phyloP scores from a whole-genome alignment of 1,140 invertebrate genomes.

The Drosophila nigromelanica region DNA sequence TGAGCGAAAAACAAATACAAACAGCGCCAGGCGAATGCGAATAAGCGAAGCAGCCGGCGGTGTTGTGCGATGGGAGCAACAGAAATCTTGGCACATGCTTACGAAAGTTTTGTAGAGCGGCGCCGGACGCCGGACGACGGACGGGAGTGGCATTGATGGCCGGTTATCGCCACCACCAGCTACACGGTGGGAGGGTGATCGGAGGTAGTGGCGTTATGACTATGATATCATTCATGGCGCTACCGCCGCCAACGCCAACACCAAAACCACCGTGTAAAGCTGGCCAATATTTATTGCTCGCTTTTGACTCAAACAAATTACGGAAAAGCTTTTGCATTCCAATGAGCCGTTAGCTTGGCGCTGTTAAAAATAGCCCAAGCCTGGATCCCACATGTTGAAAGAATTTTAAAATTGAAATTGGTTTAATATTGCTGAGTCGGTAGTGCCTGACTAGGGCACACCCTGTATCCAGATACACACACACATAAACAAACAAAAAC shows the following conservation, averaged over 20 bases:
- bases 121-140: constrained; percentile 2
- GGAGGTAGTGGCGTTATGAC: constrained; percentile 35
- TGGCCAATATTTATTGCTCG: constrained; percentile 54
- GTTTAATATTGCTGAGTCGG: no score
- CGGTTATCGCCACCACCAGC: constrained; percentile 43
- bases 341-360: constrained; percentile 46
- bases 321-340: constrained; percentile 61
- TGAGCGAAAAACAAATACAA: constrained; percentile 80
- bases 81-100: constrained; percentile 67
- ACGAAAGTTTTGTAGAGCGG: constrained; percentile 59
- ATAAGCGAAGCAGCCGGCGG: constrained; percentile 22
- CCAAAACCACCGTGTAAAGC: constrained; percentile 42
- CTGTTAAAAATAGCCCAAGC: constrained; percentile 48
- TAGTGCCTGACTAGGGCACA: no score
- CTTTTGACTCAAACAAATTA: constrained; percentile 22
- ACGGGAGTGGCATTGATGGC: constrained; percentile 36
- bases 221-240: constrained; percentile 74
- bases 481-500: no score
- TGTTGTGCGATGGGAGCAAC: constrained; percentile 4
- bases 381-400: constrained; percentile 15
- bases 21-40: constrained; percentile 46
- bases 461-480: no score
- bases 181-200: constrained; percentile 21
- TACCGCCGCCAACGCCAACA: constrained; percentile 39
- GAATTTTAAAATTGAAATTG: no score